These are phyloP conservation scores for Opisthocomus hoazin DNA, from an alignment of 2,113 vertebrate species.

Conservation along the genomic window DNA sequence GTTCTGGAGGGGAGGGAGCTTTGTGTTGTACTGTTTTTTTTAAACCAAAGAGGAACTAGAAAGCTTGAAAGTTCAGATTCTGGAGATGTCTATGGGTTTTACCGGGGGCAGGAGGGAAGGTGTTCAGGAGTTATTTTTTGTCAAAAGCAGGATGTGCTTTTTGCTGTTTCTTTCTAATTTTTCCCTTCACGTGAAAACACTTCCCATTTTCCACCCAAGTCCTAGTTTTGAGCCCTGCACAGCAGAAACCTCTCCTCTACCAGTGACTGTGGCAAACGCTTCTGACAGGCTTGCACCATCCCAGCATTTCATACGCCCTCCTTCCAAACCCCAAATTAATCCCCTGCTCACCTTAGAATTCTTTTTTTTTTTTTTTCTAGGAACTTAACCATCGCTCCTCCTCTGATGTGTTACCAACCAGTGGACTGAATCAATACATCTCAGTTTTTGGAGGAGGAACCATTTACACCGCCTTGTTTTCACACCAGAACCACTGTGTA, in stretches of 20 bases:
- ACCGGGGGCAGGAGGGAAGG: neutral
- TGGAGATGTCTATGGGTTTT: neutral
- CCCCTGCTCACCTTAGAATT: neutral
- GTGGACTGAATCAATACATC: neutral
- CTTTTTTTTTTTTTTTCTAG: neutral
- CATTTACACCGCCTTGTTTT: neutral
- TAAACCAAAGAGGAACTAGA: neutral
- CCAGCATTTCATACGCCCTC: neutral
- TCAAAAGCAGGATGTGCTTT: conserved; percentile 2
- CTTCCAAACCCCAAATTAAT: neutral
- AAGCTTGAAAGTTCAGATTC: neutral
- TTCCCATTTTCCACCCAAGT: neutral
- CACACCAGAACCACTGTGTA: neutral
- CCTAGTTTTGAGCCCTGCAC: neutral
- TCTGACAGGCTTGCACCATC: neutral
- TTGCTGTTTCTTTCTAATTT: neutral
- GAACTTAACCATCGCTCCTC: neutral
- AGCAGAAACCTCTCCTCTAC: neutral
- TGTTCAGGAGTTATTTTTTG: neutral
- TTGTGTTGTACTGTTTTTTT: neutral
- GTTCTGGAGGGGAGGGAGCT: neutral
- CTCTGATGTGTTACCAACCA: neutral
- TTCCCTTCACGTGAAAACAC: neutral
- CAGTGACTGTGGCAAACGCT: neutral
- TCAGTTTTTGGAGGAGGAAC: neutral